Conservation (phyloP, 2,113 vertebrate genomes). For the Heterotis niloticus region DNA sequence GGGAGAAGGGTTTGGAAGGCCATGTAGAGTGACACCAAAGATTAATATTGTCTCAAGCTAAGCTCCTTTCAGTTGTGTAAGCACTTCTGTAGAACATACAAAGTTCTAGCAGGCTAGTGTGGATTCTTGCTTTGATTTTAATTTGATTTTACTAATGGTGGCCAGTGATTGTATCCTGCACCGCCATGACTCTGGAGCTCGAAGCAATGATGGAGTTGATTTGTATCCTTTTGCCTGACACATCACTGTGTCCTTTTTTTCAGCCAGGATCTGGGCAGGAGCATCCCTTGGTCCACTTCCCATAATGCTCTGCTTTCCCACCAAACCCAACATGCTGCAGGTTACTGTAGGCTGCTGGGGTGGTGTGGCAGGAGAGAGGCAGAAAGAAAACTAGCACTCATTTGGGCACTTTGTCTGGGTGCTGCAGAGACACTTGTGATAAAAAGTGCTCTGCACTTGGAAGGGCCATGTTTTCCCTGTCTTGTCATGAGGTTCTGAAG, state of each 20-base stretch:
- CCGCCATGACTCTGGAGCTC: background rate
- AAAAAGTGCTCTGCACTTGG: background rate
- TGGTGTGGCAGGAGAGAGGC: no score
- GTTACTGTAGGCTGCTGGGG: background rate
- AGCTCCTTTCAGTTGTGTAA: constrained; percentile 34
- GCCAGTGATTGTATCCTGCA: background rate
- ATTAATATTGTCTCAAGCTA: constrained; percentile 39
- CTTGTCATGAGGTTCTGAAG: background rate
- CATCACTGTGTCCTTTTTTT: background rate
- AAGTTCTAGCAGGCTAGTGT: constrained; percentile 53
- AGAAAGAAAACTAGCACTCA: no score
- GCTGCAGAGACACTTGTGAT: background rate
- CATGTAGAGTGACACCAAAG: constrained; percentile 17
- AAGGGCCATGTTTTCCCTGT: no score
- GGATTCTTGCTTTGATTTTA: constrained; percentile 50
- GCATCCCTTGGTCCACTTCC: background rate
- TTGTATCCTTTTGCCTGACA: background rate
- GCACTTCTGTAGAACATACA: constrained; percentile 47
- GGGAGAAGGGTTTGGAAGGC: background rate
- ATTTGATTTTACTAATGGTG: background rate
- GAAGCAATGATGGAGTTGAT: background rate
- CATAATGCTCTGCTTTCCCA: background rate
- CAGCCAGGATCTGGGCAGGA: background rate
- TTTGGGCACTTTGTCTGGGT: background rate
- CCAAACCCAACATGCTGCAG: background rate